Conservation (phyloP, 1,140 invertebrate genomes). For the Phymastichus coffea region DNA sequence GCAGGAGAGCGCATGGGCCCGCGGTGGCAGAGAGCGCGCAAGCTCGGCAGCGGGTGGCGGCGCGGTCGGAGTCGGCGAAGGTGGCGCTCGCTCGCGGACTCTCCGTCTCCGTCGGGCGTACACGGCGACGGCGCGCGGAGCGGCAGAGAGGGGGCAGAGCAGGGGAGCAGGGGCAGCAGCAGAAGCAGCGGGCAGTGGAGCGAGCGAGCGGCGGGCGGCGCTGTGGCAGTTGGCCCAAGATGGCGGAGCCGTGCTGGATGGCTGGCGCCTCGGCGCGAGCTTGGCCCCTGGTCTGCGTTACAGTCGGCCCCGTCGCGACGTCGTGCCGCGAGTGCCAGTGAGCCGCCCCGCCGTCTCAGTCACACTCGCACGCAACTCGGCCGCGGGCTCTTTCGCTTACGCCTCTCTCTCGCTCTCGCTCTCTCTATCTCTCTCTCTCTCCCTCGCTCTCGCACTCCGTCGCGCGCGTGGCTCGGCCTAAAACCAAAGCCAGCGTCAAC, state of each 20-base stretch:
- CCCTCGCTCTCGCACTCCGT: neutral
- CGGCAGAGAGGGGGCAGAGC: neutral
- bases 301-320: no score
- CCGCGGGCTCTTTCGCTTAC: no score
- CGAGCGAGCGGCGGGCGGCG: constrained; percentile 32
- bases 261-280: no score
- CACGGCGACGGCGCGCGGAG: neutral
- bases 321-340: neutral
- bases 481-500: no score
- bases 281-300: no score
- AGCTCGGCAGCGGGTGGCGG: no score
- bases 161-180: neutral
- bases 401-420: no score
- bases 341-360: neutral
- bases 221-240: constrained; percentile 49
- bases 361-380: neutral
- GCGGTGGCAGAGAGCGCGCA: no score
- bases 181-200: neutral
- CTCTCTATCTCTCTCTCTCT: no score
- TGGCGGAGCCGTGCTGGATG: constrained; percentile 47
- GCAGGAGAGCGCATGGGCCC: no score
- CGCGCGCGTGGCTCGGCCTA: neutral
- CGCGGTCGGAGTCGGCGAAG: no score
- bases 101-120: neutral
- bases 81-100: neutral